Percentiles rank a stretch among this genome's conserved stretches.
Conservation (phyloP, 2,113 vertebrate species). For the Percopsis transmontana region DNA sequence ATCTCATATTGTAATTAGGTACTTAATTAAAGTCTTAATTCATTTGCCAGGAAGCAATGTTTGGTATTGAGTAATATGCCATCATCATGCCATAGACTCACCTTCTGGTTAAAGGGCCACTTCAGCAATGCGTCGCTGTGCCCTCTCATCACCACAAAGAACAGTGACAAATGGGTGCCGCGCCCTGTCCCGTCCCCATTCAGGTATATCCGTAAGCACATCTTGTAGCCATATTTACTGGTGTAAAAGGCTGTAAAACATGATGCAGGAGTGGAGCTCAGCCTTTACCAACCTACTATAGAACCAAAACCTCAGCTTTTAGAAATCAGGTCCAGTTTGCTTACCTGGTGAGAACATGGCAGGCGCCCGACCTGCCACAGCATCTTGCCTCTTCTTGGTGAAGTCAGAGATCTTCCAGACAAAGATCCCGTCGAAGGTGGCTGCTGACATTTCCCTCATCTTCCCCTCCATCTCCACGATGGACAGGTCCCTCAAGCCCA, state of each 20-base stretch:
- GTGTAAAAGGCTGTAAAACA: slow-evolving; percentile 90
- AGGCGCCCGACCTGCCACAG: slow-evolving; percentile 86
- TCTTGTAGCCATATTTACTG: slow-evolving; percentile 97
- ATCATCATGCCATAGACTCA: too few species aligned
- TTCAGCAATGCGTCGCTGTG: slow-evolving; percentile 91
- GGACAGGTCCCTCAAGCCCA: slow-evolving; percentile 91
- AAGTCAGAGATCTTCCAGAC: slow-evolving; percentile 96
- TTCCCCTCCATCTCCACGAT: slow-evolving; percentile 93
- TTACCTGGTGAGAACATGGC: slow-evolving; percentile 98
- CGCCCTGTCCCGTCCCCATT: slow-evolving; percentile 94
- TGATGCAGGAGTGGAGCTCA: background rate
- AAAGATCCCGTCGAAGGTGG: slow-evolving; percentile 91
- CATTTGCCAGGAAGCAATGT: too few species aligned
- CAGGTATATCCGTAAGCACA: slow-evolving; percentile 95
- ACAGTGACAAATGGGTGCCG: slow-evolving; percentile 91
- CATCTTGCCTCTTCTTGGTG: slow-evolving; percentile 92
- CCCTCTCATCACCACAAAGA: slow-evolving; percentile 98
- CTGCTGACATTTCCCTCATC: slow-evolving; percentile 86
- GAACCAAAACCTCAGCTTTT: background rate
- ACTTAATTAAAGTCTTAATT: too few species aligned
- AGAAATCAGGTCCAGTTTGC: background rate
- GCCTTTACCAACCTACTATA: background rate
- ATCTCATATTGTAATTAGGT: too few species aligned
- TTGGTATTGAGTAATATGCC: too few species aligned
- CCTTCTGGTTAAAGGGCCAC: slow-evolving; percentile 99